Evolutionary conservation across 2,113 vertebrate species (phyloP), one percentile per base, ranked within the genome.

Genomic region (Aspiorhynchus laticeps): DNA sequence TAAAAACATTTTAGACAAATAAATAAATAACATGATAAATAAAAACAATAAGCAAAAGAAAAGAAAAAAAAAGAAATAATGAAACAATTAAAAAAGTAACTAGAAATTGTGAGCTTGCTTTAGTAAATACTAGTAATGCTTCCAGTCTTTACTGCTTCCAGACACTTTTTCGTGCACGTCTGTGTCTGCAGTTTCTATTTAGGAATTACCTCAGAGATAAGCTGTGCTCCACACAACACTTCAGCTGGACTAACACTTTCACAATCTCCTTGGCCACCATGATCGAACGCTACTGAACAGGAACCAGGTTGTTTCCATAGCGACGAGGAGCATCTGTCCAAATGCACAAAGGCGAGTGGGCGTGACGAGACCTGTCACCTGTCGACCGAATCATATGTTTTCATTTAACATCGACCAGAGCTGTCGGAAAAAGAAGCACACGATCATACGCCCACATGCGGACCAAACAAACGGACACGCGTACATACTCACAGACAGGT

Each of bases 231-330:
- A 65, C 38, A 46, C 6, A 2, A 38, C 9, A 12, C 14, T 41
- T 81, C 38, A 33, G 15, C 38, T 69, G 80, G 41, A 46, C 43
- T 82, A 51, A 51, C 4, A 7, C 80, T 51, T 31, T 83, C 41
- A 71, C 5, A 83, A 36, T 51, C 43, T 14, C 61, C 24, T 59
- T 28, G 63, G 26, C 76, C 61, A 1, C 43, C 61, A 78, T 59
- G 74, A 78, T 83, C 41, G 82, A 43, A 78, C 43, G 28, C 59
- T 26, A 21, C 17, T n/a, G 74, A 78, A 67, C 61, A 85, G 67
- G 67, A 71, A 67, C 59, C 80, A 43, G 73, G 26, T 67, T 48
- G 84, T 88, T 88, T 86, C 87, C 63, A 88, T 88, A 46, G 84
- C 33, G 48, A 88, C 84, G 43, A 12, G 31, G 84, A 88, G 48